Evolutionary conservation across 2,888 invertebrate genomes (phyloP), one percentile per base, ranked within the genome.

Genomic region (Cepaea hortensis): DNA sequence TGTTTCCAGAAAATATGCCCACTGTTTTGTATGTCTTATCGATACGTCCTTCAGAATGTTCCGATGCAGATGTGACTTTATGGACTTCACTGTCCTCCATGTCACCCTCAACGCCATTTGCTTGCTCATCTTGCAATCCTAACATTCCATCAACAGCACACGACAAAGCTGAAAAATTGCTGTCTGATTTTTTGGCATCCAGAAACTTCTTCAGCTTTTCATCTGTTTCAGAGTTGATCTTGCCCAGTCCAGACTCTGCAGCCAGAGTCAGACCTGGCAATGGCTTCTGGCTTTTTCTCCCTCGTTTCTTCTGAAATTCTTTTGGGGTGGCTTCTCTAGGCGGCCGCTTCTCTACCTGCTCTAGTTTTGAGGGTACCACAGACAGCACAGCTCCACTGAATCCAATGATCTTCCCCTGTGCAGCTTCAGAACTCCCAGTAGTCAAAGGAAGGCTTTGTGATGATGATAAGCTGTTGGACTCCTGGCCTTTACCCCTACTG

Each of bases 351-450:
- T 84, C 84, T 75, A 7, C 3, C 48, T 35, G 48, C 7, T 75
- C 81, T 50, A 62, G 4, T 6, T 65, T 77, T 65, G 84, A 62
- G 4, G 87, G 73, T 15, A 50, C 20, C 18, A 84, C 80, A 73
- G 87, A 87, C 46, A 87, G 55, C 18, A 87, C 84, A 48, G 87
- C 87, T 23, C 87, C 87, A 70, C 87, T 87, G 48, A 87, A 84
- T 23, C 87, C 87, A 20, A 87, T 72, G 15, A 87, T 83, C 18
- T 77, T 86, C 9, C 70, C 82, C 35, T 82, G 77, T 3, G 35
- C 62, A 55, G 76, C 18, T 2, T 83, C 83, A 11, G 35, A 0
- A 61, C 62, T 23, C 55, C 55, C 11, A 55, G 55, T 9, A 55
- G 3, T 23, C 23, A 76, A 18, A 2, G 76, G 35, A 23, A 48